Conservation (phyloP, 2,113 vertebrate species). For the Hydrolagus affinis region DNA sequence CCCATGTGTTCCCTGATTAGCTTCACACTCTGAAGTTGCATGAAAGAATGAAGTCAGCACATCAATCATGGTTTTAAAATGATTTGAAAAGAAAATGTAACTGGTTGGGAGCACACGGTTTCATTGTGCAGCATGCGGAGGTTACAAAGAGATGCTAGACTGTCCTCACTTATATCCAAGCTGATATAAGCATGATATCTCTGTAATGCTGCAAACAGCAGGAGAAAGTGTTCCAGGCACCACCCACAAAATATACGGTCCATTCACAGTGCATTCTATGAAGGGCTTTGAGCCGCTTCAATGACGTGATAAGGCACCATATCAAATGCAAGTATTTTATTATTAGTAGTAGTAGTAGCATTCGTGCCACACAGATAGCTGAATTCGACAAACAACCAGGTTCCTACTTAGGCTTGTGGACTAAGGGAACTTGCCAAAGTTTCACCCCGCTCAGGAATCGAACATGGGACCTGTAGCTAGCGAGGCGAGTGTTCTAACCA, state of each 20-base stretch:
- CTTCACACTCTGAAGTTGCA: neutral
- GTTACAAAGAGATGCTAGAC: neutral
- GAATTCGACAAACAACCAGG: neutral
- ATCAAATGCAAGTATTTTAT: too few relatives aligned
- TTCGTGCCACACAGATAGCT: neutral
- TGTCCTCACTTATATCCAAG: neutral
- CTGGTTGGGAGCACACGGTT: neutral
- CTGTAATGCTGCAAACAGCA: neutral
- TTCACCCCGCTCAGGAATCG: too few relatives aligned
- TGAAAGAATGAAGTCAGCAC: neutral
- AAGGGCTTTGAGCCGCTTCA: too few relatives aligned
- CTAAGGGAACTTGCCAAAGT: too few relatives aligned
- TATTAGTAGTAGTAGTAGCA: neutral
- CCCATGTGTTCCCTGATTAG: neutral
- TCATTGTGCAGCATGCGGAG: neutral
- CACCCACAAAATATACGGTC: too few relatives aligned
- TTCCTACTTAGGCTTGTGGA: too few relatives aligned
- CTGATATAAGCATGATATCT: neutral
- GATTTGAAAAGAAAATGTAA: neutral
- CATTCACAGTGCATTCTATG: too few relatives aligned
- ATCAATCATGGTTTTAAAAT: slow-evolving; percentile 24
- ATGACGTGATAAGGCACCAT: too few relatives aligned
- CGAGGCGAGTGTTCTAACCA: too few relatives aligned
- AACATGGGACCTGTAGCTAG: too few relatives aligned
- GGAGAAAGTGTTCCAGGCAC: neutral